Evolutionary conservation across 1,140 invertebrate genomes (phyloP).

Genomic region (Tetramorium parvispinum): DNA sequence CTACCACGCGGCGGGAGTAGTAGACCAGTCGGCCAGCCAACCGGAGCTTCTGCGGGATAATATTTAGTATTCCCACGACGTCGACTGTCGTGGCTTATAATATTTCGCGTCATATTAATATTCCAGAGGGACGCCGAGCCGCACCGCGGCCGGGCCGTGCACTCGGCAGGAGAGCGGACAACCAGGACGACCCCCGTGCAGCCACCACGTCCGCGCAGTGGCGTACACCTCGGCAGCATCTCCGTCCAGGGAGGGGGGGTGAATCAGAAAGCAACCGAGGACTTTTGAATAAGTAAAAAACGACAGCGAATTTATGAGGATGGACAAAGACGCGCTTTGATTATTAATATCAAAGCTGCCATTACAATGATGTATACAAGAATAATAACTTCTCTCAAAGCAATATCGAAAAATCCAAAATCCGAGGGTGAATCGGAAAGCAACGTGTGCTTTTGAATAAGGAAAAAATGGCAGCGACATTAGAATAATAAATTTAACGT

Average conservation of each 20-base stretch:
- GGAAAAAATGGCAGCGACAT: neutral
- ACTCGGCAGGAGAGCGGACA: constrained; percentile 59
- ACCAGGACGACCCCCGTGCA: constrained; percentile 58
- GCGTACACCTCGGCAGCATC: constrained; percentile 43
- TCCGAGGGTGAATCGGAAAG: neutral
- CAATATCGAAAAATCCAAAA: neutral
- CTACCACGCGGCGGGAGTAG: constrained; percentile 55
- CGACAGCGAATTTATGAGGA: neutral
- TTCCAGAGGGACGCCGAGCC: constrained; percentile 81
- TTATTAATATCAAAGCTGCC: constrained; percentile 14
- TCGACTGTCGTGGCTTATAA: constrained; percentile 85
- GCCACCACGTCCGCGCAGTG: constrained; percentile 64
- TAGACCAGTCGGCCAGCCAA: constrained; percentile 67
- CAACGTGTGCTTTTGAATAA: neutral
- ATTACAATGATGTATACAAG: neutral
- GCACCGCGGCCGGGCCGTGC: constrained; percentile 63
- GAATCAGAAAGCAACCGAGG: neutral
- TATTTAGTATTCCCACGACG: constrained; percentile 85
- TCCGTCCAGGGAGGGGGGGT: neutral
- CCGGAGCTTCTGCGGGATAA: constrained; percentile 80
- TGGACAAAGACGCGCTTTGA: neutral
- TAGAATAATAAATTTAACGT: neutral
- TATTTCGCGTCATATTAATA: constrained; percentile 86
- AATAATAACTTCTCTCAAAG: neutral
- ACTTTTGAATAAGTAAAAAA: constrained; percentile 43